Evolutionary conservation across 1,140 invertebrate species (phyloP), one percentile per base, ranked within the genome.

Genomic region (Medauroidea extradentata): DNA sequence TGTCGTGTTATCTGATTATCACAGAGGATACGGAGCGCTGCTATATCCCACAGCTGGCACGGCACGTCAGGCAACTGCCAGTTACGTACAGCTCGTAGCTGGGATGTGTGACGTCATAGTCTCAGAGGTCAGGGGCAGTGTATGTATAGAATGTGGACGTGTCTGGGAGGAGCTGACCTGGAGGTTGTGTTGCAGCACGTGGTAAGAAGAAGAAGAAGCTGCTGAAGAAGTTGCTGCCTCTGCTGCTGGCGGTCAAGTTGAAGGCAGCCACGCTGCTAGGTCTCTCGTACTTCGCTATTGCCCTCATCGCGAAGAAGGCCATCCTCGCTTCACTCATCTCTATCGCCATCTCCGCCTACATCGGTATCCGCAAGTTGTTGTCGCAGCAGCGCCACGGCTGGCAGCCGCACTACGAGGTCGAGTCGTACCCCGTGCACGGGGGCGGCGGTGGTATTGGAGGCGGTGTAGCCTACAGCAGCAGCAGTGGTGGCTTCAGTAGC

Each of bases 221-320:
- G 11, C 48, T 84, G 58, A 80, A 79, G 66, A 73, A 76, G 56
- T 66, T 86, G 18, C 62, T 85, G 52, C 84, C 84, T 8, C 68
- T 85, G 25, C 63, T 86, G 49, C 61, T 84, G 34, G 80, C 77
- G 27, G 74, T 83, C 16, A 85, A 85, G 72, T 70, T 83, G 59
- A 86, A 86, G 68, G 70, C 85, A 46, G 81, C 77, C 39, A 71
- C 76, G 1, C 69, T 86, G 38, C 75, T 78, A 14, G 76, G 78
- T 25, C 71, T 84, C 14, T 73, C 78, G 13, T 84, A 82, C 75
- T 77, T 86, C 66, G 79, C 75, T 25, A 78, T 85, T 56, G 77
- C 78, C 27, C 71, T 86, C 42, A 70, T 86, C 63, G 84, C 85
- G 64, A 86, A 87, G 75, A 86, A 85, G 65, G 85, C 84, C 50